Evolutionary conservation across 2,113 vertebrate genomes (phyloP).

Genomic region (Corapipo altera): DNA sequence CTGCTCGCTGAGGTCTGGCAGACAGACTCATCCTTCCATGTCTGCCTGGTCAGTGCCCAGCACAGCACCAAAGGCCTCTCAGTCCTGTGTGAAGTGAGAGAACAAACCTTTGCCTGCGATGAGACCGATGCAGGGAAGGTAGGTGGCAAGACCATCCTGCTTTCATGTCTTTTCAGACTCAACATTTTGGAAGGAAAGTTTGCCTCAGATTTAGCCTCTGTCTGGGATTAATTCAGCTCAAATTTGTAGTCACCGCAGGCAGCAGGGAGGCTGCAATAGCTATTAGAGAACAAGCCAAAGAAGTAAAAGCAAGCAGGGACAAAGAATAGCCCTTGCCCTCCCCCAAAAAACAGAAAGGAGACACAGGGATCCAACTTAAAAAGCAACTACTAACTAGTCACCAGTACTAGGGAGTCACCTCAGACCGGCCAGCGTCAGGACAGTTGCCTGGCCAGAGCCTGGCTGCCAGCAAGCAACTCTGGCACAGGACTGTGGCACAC

Average conservation of each 20-base stretch:
- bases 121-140: not conserved
- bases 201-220: conserved; percentile 27
- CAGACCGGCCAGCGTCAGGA: conserved; percentile 3
- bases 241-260: conserved; percentile 45
- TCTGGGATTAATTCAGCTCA: conserved; percentile 62
- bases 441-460: not conserved
- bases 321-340: conserved; percentile 3
- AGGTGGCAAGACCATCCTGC: not conserved
- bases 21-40: not conserved
- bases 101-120: not conserved
- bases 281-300: conserved; percentile 43
- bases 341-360: not conserved
- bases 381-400: conserved; percentile 9
- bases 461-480: not conserved
- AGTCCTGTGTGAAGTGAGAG: not conserved
- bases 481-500: conserved; percentile 5
- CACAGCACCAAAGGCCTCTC: conserved; percentile 11
- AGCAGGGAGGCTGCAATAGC: conserved; percentile 45
- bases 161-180: conserved; percentile 18
- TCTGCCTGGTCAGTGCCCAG: not conserved
- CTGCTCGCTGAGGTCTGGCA: conserved; percentile 46
- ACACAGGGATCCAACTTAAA: not conserved
- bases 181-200: conserved; percentile 27
- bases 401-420: not conserved
- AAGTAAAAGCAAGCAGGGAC: conserved; percentile 42